These are phyloP conservation scores for Electrophaes corylata DNA, from an alignment of 2,888 invertebrate species.

Conservation along the genomic window DNA sequence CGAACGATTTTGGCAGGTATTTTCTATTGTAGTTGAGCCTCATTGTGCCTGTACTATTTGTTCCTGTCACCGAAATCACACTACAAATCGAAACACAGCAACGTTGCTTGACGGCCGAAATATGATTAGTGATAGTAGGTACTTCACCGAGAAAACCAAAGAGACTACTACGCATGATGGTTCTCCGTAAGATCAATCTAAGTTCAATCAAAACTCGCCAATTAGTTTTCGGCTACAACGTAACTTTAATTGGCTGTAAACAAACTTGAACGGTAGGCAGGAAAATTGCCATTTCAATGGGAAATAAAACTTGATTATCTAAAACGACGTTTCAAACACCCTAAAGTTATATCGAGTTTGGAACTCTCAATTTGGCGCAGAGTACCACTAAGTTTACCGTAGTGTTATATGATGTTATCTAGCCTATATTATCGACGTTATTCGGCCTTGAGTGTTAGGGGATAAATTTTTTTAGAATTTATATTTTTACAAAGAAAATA, in stretches of 20 bases:
- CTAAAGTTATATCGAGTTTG: conserved; percentile 42
- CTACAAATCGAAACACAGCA: too few relatives aligned
- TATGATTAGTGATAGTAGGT: too few relatives aligned
- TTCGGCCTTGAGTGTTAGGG: too few relatives aligned
- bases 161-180: too few relatives aligned
- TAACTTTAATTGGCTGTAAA: conserved; percentile 39
- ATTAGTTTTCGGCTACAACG: conserved; percentile 12
- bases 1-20: too few relatives aligned
- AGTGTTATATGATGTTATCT: background rate
- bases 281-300: conserved; percentile 40
- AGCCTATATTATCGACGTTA: conserved; percentile 10
- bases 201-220: conserved; percentile 9
- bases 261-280: conserved; percentile 33
- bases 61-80: too few relatives aligned
- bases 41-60: too few relatives aligned
- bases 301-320: conserved; percentile 43
- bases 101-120: too few relatives aligned
- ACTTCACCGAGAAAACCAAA: too few relatives aligned
- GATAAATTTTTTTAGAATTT: too few relatives aligned
- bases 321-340: conserved; percentile 39
- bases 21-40: too few relatives aligned
- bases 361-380: conserved; percentile 20
- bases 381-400: conserved; percentile 7
- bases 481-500: too few relatives aligned
- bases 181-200: conserved; percentile 3